A percentile compares a stretch with the other conserved stretches of the same genome.
Conservation (phyloP, 2,888 invertebrate species). For the Marasmarcha lunaedactyla region DNA sequence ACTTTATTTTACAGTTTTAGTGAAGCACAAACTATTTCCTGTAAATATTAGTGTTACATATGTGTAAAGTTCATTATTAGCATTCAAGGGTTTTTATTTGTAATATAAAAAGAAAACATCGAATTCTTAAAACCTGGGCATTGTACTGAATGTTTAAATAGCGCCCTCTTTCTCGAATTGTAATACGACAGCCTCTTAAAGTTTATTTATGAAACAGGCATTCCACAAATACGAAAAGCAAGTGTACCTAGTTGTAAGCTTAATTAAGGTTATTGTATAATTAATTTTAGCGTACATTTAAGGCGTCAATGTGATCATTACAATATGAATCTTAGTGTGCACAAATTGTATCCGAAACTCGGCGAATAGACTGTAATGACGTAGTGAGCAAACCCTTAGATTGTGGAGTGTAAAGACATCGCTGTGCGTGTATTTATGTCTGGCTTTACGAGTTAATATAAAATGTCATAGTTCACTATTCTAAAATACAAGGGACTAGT, state of each 20-base stretch:
- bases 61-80: constrained; percentile 58
- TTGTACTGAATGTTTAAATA: constrained; percentile 54
- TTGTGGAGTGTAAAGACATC: constrained; percentile 52
- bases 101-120: constrained; percentile 61
- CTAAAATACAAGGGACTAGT: constrained; percentile 53
- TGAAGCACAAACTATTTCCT: constrained; percentile 61
- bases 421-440: constrained; percentile 59
- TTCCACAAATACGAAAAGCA: constrained; percentile 57
- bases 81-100: constrained; percentile 37
- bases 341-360: constrained; percentile 38
- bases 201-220: constrained; percentile 58
- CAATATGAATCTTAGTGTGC: constrained; percentile 57
- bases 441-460: constrained; percentile 48
- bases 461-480: constrained; percentile 51
- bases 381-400: constrained; percentile 44
- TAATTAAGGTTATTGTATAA: constrained; percentile 38
- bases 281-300: constrained; percentile 44
- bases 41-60: constrained; percentile 59
- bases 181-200: constrained; percentile 30
- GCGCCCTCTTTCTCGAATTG: constrained; percentile 29
- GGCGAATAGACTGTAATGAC: not conserved
- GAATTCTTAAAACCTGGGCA: constrained; percentile 56
- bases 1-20: constrained; percentile 37
- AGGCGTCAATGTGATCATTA: constrained; percentile 64
- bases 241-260: constrained; percentile 46